Evolutionary conservation across 1,140 invertebrate genomes (phyloP).

Genomic region (Drosophila malerkotliana): DNA sequence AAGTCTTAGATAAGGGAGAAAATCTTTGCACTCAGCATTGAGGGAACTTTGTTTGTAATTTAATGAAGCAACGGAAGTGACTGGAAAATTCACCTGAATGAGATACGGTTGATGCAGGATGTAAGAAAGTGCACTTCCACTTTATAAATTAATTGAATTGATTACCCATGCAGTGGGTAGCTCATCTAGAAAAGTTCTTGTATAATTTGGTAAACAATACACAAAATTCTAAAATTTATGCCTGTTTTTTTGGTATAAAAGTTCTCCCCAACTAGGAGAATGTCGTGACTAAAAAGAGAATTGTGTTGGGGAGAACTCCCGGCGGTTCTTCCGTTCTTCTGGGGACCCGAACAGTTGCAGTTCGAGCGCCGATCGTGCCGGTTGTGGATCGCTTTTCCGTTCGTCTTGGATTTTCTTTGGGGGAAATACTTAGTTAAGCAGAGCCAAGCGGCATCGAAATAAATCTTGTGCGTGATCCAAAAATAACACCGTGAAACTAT

Average conservation of each 20-base stretch:
- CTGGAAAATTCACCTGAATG: conserved; percentile 10
- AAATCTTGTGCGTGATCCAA: conserved; percentile 69
- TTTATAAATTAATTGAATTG: neutral
- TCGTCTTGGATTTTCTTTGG: conserved; percentile 3
- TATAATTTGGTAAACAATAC: neutral
- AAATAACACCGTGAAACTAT: conserved; percentile 43
- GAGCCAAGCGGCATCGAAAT: conserved; percentile 49
- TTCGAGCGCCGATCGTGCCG: conserved; percentile 65
- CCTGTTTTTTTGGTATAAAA: conserved; percentile 13
- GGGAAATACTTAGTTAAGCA: conserved; percentile 32
- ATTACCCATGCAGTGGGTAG: neutral
- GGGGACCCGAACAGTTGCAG: conserved; percentile 56
- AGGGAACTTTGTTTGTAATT: conserved; percentile 33
- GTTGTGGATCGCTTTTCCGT: conserved; percentile 38
- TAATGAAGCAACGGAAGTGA: conserved; percentile 19
- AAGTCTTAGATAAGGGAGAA: conserved; percentile 56
- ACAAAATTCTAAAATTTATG: conserved; percentile 1
- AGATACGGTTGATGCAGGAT: conserved; percentile 8
- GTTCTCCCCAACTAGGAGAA: conserved; percentile 27
- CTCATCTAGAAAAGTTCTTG: neutral
- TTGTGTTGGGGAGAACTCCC: neutral
- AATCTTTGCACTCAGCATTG: conserved; percentile 12
- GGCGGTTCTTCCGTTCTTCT: conserved; percentile 28
- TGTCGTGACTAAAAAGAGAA: conserved; percentile 15
- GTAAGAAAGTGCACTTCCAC: conserved; percentile 4